These are phyloP conservation scores for Tylochromis polylepis DNA, from an alignment of 2,113 vertebrate genomes.

Conservation along the genomic window DNA sequence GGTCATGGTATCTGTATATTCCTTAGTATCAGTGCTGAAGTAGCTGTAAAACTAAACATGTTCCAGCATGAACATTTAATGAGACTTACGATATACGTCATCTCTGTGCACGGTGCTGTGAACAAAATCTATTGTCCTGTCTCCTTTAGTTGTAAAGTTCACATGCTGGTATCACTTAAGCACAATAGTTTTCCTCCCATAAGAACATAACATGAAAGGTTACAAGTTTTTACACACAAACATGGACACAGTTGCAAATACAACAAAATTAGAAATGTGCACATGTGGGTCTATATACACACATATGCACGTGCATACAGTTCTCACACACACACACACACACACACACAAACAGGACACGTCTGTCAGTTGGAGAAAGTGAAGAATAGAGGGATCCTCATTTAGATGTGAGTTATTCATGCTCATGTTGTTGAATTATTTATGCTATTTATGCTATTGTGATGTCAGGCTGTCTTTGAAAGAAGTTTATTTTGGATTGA, in stretches of 20 bases:
- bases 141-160: neutral
- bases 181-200: neutral
- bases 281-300: neutral
- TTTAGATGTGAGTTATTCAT: slow-evolving; percentile 58
- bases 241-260: neutral
- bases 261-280: neutral
- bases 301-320: neutral
- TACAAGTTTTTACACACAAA: neutral
- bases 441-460: slow-evolving; percentile 64
- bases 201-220: neutral
- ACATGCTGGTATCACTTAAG: neutral
- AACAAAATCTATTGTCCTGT: neutral
- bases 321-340: neutral
- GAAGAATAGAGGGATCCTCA: slow-evolving; percentile 34
- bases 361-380: slow-evolving; percentile 18
- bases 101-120: neutral
- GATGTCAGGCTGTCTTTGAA: slow-evolving; percentile 56
- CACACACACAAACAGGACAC: neutral
- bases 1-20: neutral
- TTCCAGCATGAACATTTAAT: neutral
- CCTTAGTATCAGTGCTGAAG: neutral
- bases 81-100: neutral
- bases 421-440: slow-evolving; percentile 63
- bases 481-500: slow-evolving; percentile 63
- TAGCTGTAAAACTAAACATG: neutral